phyloP scores from a whole-genome alignment of 2,113 vertebrate genomes.

The Campylomormyrus numenius region DNA sequence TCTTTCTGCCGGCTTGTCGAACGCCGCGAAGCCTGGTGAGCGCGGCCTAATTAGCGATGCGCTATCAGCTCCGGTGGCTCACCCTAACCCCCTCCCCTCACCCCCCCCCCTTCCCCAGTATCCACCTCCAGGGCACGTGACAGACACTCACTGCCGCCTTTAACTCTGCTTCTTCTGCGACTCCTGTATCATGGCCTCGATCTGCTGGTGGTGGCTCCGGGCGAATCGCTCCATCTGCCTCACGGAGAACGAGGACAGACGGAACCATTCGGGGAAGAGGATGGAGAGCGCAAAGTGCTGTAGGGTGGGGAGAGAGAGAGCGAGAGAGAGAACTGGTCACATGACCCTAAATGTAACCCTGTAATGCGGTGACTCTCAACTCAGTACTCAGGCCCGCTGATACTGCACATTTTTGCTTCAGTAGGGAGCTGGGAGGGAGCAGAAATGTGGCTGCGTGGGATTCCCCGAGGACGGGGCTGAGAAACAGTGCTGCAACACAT shows the following conservation, averaged over 20 bases:
- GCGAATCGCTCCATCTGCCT: constrained; percentile 7
- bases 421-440: neutral
- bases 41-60: neutral
- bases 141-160: neutral
- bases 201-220: neutral
- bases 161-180: constrained; percentile 31
- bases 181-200: constrained; percentile 2
- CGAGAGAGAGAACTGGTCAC: neutral
- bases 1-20: neutral
- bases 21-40: neutral
- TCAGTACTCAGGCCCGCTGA: neutral
- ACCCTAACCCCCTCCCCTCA: neutral
- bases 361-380: neutral
- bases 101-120: neutral
- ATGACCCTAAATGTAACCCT: neutral
- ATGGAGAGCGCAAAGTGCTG: constrained; percentile 41
- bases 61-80: neutral
- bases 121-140: neutral
- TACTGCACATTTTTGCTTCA: neutral
- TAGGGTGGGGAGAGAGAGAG: neutral
- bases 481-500: neutral
- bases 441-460: neutral
- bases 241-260: constrained; percentile 45
- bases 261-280: constrained; percentile 53
- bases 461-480: neutral